phyloP scores from a whole-genome alignment of 1,140 invertebrate species.

The Drosophila bocqueti region DNA sequence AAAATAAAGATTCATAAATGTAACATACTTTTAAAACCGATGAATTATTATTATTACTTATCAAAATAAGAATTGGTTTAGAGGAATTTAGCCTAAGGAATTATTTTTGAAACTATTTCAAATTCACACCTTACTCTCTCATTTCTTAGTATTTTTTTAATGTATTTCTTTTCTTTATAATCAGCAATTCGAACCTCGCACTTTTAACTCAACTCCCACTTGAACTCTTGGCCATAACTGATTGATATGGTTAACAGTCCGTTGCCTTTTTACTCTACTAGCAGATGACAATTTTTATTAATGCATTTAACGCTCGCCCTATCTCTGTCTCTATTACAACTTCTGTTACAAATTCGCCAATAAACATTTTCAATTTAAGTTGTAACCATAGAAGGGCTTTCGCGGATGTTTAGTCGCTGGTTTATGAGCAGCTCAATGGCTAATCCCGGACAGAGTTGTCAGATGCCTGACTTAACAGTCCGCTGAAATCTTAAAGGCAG shows the following conservation, averaged over 20 bases:
- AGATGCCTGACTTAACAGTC: slow-evolving; percentile 58
- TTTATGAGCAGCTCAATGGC: slow-evolving; percentile 67
- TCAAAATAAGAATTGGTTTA: no score
- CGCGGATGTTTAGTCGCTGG: slow-evolving; percentile 48
- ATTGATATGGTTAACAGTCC: slow-evolving; percentile 12
- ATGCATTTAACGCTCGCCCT: slow-evolving; percentile 14
- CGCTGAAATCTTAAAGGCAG: slow-evolving; percentile 67
- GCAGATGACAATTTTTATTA: slow-evolving; percentile 20
- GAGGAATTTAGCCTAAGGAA: no score
- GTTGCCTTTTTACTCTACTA: not conserved
- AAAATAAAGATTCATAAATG: no score
- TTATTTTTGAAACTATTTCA: not conserved
- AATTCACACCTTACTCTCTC: not conserved
- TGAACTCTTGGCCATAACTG: slow-evolving; percentile 1
- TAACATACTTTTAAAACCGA: no score
- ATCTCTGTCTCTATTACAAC: slow-evolving; percentile 19
- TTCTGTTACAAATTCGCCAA: slow-evolving; percentile 39
- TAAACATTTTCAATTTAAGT: slow-evolving; percentile 52
- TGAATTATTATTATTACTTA: no score
- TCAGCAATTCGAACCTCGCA: no score
- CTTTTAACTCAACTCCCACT: not conserved
- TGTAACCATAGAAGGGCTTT: slow-evolving; percentile 31
- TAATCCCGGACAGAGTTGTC: slow-evolving; percentile 66
- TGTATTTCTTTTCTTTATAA: not conserved
- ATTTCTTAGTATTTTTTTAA: not conserved